These are phyloP conservation scores for Xiphophorus maculatus DNA, from an alignment of 2,113 vertebrate species.

Conservation along the genomic window DNA sequence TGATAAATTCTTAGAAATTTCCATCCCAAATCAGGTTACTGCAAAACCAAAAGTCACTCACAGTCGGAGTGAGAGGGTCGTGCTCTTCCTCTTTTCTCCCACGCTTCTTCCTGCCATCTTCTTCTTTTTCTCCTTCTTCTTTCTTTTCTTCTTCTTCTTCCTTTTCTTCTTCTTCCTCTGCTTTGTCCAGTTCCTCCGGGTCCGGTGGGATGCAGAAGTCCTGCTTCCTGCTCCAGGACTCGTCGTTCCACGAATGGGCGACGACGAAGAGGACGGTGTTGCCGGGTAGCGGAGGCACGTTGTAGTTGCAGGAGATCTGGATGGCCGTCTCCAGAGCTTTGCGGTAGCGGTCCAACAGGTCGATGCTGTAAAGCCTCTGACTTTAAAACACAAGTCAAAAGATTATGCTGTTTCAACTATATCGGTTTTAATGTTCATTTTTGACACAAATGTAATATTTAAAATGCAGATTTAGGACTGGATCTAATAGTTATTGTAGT, in stretches of 20 bases:
- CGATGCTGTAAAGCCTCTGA: constrained; percentile 40
- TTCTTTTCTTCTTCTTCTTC: too few species aligned
- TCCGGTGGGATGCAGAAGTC: constrained; percentile 71
- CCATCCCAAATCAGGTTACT: background rate
- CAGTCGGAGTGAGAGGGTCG: constrained; percentile 49
- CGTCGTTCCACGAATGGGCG: rapidly evolving
- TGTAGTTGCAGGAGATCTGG: constrained; percentile 84
- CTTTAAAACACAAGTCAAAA: constrained; percentile 57
- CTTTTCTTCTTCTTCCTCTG: background rate
- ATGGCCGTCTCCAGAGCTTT: constrained; percentile 84
- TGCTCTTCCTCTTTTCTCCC: background rate
- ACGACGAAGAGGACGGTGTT: constrained; percentile 79
- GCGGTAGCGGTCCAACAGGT: constrained; percentile 80
- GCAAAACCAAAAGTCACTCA: constrained; percentile 26
- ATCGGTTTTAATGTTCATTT: background rate
- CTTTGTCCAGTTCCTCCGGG: background rate
- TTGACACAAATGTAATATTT: background rate
- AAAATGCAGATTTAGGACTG: too few species aligned
- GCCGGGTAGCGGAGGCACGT: constrained; percentile 85
- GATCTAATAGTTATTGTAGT: too few species aligned
- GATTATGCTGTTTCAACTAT: background rate
- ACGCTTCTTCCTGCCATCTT: rapidly evolving
- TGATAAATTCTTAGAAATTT: too few species aligned
- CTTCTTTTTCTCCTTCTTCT: too few species aligned
- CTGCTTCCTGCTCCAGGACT: background rate